Conservation (phyloP, 2,797 vertebrate genomes). For the Adrianichthys oophorus region DNA sequence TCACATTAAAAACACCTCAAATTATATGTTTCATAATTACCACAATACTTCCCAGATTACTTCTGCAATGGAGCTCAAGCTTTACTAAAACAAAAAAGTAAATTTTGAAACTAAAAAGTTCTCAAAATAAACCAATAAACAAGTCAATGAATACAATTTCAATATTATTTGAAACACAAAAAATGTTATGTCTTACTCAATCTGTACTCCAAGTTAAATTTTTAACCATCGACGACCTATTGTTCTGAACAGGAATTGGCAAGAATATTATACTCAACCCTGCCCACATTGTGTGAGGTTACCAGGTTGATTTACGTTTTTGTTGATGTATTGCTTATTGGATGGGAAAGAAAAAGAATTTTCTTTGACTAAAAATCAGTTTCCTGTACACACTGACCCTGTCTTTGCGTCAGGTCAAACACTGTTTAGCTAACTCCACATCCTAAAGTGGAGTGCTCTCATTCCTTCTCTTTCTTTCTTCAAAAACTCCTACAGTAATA, state of each 20-base stretch:
- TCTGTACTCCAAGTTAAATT: constrained; percentile 5
- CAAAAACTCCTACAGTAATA: constrained; percentile 35
- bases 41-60: too few relatives aligned
- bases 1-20: too few relatives aligned
- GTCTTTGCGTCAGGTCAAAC: constrained; percentile 51
- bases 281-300: constrained; percentile 18
- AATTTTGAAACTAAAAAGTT: too few relatives aligned
- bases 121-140: too few relatives aligned
- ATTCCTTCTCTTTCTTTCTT: constrained; percentile 41
- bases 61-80: too few relatives aligned
- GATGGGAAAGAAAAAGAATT: constrained; percentile 45
- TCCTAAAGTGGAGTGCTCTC: constrained; percentile 2
- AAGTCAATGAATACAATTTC: background rate
- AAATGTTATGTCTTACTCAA: background rate
- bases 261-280: constrained; percentile 20
- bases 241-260: constrained; percentile 24
- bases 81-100: too few relatives aligned
- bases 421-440: constrained; percentile 51
- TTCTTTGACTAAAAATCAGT: constrained; percentile 25
- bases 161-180: background rate
- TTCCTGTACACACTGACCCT: constrained; percentile 55
- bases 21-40: too few relatives aligned
- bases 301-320: constrained; percentile 20
- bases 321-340: constrained; percentile 47
- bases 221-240: constrained; percentile 29